Conservation (phyloP, 2,113 vertebrate genomes). For the Lepisosteus osseus region DNA sequence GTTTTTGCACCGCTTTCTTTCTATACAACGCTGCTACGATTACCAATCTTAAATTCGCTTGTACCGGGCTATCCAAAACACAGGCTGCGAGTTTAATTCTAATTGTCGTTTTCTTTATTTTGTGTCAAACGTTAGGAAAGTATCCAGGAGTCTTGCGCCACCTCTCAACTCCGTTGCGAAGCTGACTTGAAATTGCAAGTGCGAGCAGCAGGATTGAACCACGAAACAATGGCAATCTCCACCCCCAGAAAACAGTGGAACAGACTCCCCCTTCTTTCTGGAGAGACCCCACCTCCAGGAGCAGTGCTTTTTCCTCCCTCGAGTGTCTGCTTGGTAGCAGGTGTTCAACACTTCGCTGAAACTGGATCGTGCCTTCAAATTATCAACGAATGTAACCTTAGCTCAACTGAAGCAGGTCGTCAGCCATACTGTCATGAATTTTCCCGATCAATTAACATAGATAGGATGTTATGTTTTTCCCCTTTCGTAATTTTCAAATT, state of each 20-base stretch:
- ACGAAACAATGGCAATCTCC: constrained; percentile 22
- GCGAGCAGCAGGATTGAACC: constrained; percentile 11
- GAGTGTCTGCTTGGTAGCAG: background rate
- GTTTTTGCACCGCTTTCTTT: background rate
- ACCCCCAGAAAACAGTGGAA: constrained; percentile 18
- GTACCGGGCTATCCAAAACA: background rate
- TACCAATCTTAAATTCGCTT: background rate
- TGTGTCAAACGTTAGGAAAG: constrained; percentile 8
- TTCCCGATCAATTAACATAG: too few species aligned
- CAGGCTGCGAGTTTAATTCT: background rate
- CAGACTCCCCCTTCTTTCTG: constrained; percentile 11
- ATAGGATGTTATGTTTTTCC: too few species aligned
- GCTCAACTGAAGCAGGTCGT: too few species aligned
- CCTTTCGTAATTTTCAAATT: too few species aligned
- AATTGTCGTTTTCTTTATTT: constrained; percentile 2
- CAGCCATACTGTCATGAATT: too few species aligned
- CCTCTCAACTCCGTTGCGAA: constrained; percentile 24
- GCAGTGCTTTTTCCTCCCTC: background rate
- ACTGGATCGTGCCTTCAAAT: background rate
- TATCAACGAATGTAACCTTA: too few species aligned
- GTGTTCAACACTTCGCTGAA: background rate
- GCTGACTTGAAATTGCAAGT: constrained; percentile 11
- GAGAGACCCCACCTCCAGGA: background rate
- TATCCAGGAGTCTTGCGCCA: constrained; percentile 15
- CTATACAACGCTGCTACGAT: background rate